Base-by-base conservation (phyloP, 92 coral and sea anemone species). In the Muricea muricata region DNA sequence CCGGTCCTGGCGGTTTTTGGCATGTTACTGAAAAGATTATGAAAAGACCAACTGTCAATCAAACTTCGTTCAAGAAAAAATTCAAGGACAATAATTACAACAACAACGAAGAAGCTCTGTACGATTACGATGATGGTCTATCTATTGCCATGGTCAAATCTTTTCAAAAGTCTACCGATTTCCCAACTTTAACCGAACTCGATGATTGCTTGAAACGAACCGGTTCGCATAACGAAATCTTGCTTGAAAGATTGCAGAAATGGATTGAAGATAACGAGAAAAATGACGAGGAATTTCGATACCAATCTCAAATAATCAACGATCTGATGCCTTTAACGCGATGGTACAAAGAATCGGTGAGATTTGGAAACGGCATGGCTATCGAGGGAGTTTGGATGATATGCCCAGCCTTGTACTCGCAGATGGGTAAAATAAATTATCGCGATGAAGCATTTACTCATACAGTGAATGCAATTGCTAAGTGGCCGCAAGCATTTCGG, bases 301-400 rank as follows among this genome's bases (percentile, higher is more conserved):
- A 84, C 65, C 92, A 89, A 9, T 10, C 70, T 3, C 75, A 78
- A 21, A 13, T 84, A 46, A 70, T 61, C 3, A 70, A 84, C 66
- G 73, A 89, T 47, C 55, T 89, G 4, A 33, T 84, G 33, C 88
- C 88, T 39, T 66, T 88, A 8, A 84, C 60, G 18, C 83, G 88
- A 78, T 88, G 80, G 78, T 89, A 84, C 41, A 78, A 84, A 57
- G 85, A 75, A 55, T 88, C 84, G 0, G 40, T 83, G 2, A 48
- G 88, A 1, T 14, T 82, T 73, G 90, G 87, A 23, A 87, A 87
- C n/a, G n/a, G n/a, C n/a, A n/a, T n/a, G n/a, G n/a, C n/a, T n/a
- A n/a, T n/a, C n/a, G n/a, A n/a, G n/a, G n/a, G n/a, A n/a, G n/a
- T n/a, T n/a, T n/a, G n/a, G n/a, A n/a, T n/a, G n/a, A n/a, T n/a